These are phyloP conservation scores for Tiliqua scincoides DNA, from an alignment of 2,113 vertebrate species.

Conservation along the genomic window DNA sequence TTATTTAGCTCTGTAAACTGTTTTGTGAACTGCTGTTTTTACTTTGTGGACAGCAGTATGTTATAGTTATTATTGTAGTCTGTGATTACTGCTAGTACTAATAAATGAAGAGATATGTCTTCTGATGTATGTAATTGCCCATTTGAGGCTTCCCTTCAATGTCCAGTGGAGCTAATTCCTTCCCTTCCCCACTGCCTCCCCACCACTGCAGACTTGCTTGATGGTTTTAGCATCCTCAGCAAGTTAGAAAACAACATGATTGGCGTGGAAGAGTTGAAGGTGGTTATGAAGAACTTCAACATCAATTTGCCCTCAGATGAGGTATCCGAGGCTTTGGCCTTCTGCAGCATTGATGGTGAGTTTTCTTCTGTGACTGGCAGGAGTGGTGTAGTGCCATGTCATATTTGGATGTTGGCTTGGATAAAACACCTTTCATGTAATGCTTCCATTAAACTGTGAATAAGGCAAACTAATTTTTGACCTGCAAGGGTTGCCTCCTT, in stretches of 20 bases:
- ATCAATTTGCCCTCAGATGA: constrained; percentile 31
- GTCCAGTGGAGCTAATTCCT: background rate
- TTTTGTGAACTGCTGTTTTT: too few relatives aligned
- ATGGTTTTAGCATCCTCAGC: constrained; percentile 29
- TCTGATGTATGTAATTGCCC: too few relatives aligned
- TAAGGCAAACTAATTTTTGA: background rate
- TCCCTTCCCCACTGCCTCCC: background rate
- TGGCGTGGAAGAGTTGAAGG: constrained; percentile 20
- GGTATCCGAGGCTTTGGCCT: constrained; percentile 11
- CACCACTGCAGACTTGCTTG: constrained; percentile 28
- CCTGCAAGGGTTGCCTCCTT: background rate
- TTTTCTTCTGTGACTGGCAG: background rate
- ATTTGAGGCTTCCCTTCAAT: background rate
- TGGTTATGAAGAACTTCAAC: constrained; percentile 34
- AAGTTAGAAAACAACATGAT: constrained; percentile 37
- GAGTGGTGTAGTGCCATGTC: background rate
- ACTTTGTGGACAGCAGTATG: too few relatives aligned
- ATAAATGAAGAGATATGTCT: too few relatives aligned
- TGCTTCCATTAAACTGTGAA: background rate
- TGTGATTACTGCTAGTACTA: too few relatives aligned
- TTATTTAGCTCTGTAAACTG: too few relatives aligned
- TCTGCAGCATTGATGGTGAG: constrained; percentile 38
- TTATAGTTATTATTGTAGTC: too few relatives aligned
- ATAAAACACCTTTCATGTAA: background rate
- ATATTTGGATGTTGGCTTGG: background rate